Evolutionary conservation across 2,113 vertebrate species (phyloP).

Genomic region (Phodopus roborovskii): DNA sequence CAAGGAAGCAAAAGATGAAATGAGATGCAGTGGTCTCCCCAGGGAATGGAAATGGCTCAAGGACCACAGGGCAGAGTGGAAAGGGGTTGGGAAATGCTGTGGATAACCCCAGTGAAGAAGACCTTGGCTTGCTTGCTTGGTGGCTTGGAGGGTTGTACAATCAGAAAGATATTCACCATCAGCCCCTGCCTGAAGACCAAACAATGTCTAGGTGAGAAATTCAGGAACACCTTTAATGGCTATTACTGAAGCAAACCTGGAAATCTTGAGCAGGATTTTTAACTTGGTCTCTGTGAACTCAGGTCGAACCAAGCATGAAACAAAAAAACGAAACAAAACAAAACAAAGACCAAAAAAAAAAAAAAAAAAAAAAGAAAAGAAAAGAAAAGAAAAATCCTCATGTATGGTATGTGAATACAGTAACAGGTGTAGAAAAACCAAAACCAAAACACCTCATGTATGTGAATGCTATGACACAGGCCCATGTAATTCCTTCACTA

Average conservation of each 20-base stretch:
- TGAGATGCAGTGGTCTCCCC: background rate
- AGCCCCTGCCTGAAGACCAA: background rate
- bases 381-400: background rate
- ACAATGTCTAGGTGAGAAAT: background rate
- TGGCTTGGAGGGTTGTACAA: background rate
- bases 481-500: background rate
- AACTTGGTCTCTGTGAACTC: background rate
- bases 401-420: background rate
- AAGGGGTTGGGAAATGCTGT: background rate
- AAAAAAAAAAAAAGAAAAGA: background rate
- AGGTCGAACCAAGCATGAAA: background rate
- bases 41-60: background rate
- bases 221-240: background rate
- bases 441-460: background rate
- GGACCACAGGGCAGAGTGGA: background rate
- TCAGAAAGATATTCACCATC: background rate
- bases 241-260: constrained; percentile 48
- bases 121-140: background rate
- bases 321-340: too few relatives aligned
- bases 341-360: too few relatives aligned
- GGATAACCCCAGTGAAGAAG: background rate
- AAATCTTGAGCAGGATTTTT: background rate
- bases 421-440: background rate
- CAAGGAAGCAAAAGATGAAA: background rate
- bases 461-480: background rate